A percentile compares a stretch with the other conserved stretches of the same genome.
phyloP scores from a whole-genome alignment of 2,797 vertebrate species.

The Crocidura indochinensis region DNA sequence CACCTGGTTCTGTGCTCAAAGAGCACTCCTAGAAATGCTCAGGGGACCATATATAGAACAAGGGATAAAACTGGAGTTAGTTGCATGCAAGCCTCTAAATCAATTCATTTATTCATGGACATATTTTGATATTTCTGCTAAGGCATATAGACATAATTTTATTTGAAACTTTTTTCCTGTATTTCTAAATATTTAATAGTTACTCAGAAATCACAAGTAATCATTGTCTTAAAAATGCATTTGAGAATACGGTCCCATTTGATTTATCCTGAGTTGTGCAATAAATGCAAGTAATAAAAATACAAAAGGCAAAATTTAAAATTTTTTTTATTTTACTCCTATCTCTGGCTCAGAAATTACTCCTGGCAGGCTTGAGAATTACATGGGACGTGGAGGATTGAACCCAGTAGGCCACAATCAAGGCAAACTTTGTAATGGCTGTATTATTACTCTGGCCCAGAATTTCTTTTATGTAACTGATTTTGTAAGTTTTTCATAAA shows the following conservation, averaged over 20 bases:
- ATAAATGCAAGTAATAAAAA: conserved; percentile 1
- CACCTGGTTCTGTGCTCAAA: too few relatives aligned
- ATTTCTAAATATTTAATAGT: conserved; percentile 2
- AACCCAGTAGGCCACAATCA: too few relatives aligned
- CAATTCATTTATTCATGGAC: background rate
- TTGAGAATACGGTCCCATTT: background rate
- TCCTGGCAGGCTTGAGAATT: too few relatives aligned
- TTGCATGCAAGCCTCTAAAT: too few relatives aligned
- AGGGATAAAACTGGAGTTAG: too few relatives aligned
- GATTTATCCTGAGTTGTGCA: background rate
- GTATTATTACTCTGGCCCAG: too few relatives aligned
- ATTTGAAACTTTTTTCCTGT: background rate
- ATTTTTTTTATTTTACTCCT: too few relatives aligned
- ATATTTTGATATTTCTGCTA: conserved; percentile 5
- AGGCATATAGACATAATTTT: background rate
- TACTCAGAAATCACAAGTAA: background rate
- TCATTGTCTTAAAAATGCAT: background rate
- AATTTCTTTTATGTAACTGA: background rate
- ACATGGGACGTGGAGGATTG: too few relatives aligned
- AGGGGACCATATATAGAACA: too few relatives aligned
- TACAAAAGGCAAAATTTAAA: background rate
- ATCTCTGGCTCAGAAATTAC: too few relatives aligned
- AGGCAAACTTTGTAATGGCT: too few relatives aligned
- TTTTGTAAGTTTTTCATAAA: background rate
- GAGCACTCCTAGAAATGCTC: too few relatives aligned